phyloP scores from a whole-genome alignment of 2,797 vertebrate genomes.

The Characodon lateralis region DNA sequence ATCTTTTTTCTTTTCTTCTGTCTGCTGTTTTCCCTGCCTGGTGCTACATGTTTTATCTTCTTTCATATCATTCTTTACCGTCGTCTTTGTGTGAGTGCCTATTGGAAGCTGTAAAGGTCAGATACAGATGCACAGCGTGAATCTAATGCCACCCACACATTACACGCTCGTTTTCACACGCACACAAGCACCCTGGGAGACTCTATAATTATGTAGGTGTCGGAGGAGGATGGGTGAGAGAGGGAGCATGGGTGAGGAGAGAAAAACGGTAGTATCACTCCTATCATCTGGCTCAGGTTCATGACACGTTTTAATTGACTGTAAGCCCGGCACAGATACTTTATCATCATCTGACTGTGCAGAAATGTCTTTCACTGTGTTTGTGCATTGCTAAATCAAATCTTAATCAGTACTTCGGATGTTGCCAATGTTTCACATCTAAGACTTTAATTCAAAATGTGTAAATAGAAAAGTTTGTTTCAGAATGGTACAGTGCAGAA shows the following conservation, averaged over 20 bases:
- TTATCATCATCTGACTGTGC: constrained; percentile 7
- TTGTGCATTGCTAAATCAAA: neutral
- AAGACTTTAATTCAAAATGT: neutral
- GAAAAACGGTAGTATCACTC: constrained; percentile 39
- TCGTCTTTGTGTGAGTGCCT: constrained; percentile 45
- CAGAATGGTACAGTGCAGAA: too few species aligned
- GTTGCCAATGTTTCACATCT: neutral
- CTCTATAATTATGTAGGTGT: constrained; percentile 73
- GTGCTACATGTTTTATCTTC: constrained; percentile 16
- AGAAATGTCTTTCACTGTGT: neutral
- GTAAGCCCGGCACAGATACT: constrained; percentile 16
- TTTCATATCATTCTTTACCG: constrained; percentile 29
- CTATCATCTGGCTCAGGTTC: constrained; percentile 46
- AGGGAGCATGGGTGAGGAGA: constrained; percentile 38
- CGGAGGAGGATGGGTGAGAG: constrained; percentile 55
- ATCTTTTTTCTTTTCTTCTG: neutral
- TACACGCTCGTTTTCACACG: constrained; percentile 38
- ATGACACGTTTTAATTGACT: constrained; percentile 55
- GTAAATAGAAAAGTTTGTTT: neutral
- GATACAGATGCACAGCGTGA: constrained; percentile 71
- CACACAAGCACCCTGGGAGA: constrained; percentile 47
- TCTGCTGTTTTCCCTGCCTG: neutral
- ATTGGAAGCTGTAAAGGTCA: constrained; percentile 78
- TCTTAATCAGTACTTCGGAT: neutral
- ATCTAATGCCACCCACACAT: constrained; percentile 70